phyloP scores from a whole-genome alignment of 2,888 invertebrate species.

The Pseudanteris insignis region DNA sequence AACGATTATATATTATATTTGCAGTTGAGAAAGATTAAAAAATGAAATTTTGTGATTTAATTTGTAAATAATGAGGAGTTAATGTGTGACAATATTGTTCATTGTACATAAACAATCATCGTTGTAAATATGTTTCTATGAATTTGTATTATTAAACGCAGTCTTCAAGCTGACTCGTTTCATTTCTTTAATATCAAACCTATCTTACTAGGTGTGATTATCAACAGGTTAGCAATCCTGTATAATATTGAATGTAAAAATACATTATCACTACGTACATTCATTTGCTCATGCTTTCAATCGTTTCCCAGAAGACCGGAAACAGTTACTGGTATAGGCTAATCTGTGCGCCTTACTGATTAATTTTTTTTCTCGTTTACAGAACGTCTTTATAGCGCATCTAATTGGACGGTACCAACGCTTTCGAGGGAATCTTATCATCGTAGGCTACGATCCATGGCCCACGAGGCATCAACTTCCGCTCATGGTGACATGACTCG shows the following conservation, averaged over 20 bases:
- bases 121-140: conserved; percentile 30
- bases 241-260: background rate
- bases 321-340: no score
- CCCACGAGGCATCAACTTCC: conserved; percentile 17
- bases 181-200: conserved; percentile 10
- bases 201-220: background rate
- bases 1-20: no score
- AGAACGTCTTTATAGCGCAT: conserved; percentile 54
- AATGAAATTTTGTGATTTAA: no score
- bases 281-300: conserved; percentile 3
- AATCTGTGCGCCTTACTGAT: no score
- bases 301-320: no score
- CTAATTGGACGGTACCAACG: conserved; percentile 56
- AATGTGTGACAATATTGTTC: conserved; percentile 2
- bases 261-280: background rate
- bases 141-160: conserved; percentile 22
- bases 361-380: conserved; percentile 42
- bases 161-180: conserved; percentile 11
- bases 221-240: conserved; percentile 15
- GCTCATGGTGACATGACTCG: conserved; percentile 15
- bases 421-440: conserved; percentile 22
- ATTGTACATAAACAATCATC: conserved; percentile 9
- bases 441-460: conserved; percentile 31
- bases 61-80: background rate
- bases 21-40: no score